Base-by-base conservation (phyloP, 2,888 invertebrate species). In the Apomyelois bistriatella region DNA sequence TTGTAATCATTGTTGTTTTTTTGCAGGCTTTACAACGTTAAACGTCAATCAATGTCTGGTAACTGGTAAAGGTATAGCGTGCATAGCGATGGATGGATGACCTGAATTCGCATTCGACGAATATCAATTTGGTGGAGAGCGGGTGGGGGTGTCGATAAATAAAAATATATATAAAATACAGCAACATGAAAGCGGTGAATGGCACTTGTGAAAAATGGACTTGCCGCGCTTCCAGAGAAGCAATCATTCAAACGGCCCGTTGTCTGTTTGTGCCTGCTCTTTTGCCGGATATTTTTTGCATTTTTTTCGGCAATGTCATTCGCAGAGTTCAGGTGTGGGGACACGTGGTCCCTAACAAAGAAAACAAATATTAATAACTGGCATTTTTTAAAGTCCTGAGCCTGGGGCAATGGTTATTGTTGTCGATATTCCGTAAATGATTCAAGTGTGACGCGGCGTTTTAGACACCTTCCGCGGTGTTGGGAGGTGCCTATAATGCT, bases 171-270 rank as follows among this genome's bases (percentile, higher is more conserved):
- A 84, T 81, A 83, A 86, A 82, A 88, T 77, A 84, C 77, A 79
- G 84, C 75, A 82, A 82, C 82, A 82, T 85, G 85, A 85, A 88
- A 85, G 86, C 88, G 79, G 82, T 82, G 88, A 90, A 90, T 90
- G 88, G 88, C 90, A 90, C 90, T 90, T 85, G 88, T 90, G 90
- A 90, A 90, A 90, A 90, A 90, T 90, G 90, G 90, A 90, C 90
- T 88, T 84, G 85, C 86, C 88, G 85, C 89, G 87, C 88, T 89
- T 88, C 82, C 86, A 82, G 89, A 80, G 88, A 89, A 89, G 87
- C 89, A 87, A 90, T 90, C 90, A 90, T 90, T 90, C 90, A 90
- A 88, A 89, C 89, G 79, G 85, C 72, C 82, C 82, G 89, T 88
- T 90, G 90, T 90, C 88, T 90, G 88, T 83, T 87, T 85, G 80